Evolutionary conservation across 2,113 vertebrate species (phyloP).

Genomic region (Pipra filicauda): DNA sequence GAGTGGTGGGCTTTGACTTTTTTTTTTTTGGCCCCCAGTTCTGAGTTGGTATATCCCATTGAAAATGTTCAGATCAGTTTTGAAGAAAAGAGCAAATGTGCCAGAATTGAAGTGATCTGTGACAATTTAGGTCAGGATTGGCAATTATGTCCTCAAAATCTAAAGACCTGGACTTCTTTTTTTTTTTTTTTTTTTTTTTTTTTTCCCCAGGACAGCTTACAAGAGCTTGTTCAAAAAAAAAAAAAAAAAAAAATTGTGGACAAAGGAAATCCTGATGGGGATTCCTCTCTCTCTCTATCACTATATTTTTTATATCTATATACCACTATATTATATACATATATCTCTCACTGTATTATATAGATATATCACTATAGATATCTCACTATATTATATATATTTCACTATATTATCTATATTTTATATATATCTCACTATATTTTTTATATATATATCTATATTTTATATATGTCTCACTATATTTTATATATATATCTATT

Average conservation of each 20-base stretch:
- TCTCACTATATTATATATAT: too few relatives aligned
- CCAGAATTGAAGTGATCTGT: background rate
- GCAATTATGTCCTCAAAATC: background rate
- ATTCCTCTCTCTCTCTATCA: background rate
- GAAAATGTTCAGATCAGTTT: background rate
- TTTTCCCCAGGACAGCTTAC: background rate
- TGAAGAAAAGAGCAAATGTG: background rate
- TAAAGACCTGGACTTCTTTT: background rate
- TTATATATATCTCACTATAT: too few relatives aligned
- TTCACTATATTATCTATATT: background rate
- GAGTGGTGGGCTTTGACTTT: background rate
- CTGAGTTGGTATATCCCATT: background rate
- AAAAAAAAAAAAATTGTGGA: rapidly evolving
- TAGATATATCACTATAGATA: too few relatives aligned
- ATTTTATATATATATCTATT: too few relatives aligned
- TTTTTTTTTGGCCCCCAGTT: too few relatives aligned
- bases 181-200: background rate
- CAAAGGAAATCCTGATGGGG: background rate
- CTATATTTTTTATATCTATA: background rate
- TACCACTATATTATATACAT: too few relatives aligned
- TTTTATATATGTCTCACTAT: too few relatives aligned
- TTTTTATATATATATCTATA: too few relatives aligned
- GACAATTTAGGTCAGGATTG: background rate
- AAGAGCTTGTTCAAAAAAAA: background rate
- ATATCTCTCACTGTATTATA: too few relatives aligned